Percentiles rank a stretch among this genome's conserved stretches.
These are phyloP conservation scores for Bombus cullumanus DNA, from an alignment of 1,140 invertebrate genomes.

Conservation along the genomic window DNA sequence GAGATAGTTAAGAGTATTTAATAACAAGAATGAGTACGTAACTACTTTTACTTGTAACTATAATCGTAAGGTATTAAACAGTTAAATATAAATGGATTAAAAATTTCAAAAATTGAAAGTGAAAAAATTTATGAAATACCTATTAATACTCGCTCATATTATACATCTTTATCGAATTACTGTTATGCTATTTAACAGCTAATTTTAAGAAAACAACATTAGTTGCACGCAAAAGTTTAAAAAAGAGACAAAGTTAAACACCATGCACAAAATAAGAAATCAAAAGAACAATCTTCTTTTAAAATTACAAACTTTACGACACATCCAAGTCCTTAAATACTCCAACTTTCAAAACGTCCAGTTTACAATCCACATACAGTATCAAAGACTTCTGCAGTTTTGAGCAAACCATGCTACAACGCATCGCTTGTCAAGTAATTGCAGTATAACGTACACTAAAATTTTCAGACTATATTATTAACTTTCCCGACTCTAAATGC, in stretches of 20 bases:
- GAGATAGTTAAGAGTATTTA: slow-evolving; percentile 51
- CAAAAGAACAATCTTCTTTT: not conserved
- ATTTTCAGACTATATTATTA: slow-evolving; percentile 43
- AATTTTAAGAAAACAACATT: slow-evolving; percentile 18
- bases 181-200: slow-evolving; percentile 8
- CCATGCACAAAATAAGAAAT: slow-evolving; percentile 19
- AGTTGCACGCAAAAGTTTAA: slow-evolving; percentile 12
- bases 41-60: slow-evolving; percentile 17
- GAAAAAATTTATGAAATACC: slow-evolving; percentile 15
- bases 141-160: slow-evolving; percentile 27
- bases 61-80: slow-evolving; percentile 14
- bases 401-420: slow-evolving; percentile 76
- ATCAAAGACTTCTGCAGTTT: slow-evolving; percentile 41
- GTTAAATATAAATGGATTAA: not conserved
- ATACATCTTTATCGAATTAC: slow-evolving; percentile 1
- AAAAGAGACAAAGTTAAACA: slow-evolving; percentile 42
- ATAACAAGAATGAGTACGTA: slow-evolving; percentile 47
- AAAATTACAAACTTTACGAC: not conserved
- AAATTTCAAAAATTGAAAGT: slow-evolving; percentile 25
- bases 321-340: slow-evolving; percentile 39
- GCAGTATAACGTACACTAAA: slow-evolving; percentile 48
- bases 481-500: slow-evolving; percentile 64
- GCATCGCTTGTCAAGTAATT: slow-evolving; percentile 69
- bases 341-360: slow-evolving; percentile 35
- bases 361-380: slow-evolving; percentile 27